A percentile compares a stretch with the other conserved stretches of the same genome.
Evolutionary conservation across 2,797 vertebrate species (phyloP).

Genomic region (Neostethus bicornis): DNA sequence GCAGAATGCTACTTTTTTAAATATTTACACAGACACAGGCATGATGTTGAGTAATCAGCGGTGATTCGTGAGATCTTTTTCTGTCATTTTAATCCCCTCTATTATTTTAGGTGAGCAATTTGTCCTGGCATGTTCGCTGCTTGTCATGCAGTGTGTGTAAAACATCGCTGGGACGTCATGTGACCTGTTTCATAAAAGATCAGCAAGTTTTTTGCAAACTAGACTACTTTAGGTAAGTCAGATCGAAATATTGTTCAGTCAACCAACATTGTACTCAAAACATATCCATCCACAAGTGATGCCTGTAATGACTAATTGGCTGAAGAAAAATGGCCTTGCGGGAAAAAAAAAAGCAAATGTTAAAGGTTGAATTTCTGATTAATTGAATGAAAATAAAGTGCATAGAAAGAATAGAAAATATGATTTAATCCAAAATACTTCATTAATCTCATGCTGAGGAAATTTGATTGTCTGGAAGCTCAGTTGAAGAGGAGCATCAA

Average conservation of each 20-base stretch:
- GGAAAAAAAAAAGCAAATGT: too few species aligned
- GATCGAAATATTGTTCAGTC: neutral
- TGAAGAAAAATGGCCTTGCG: too few species aligned
- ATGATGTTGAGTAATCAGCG: neutral
- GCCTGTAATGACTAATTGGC: too few species aligned
- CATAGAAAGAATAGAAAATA: too few species aligned
- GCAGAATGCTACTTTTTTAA: neutral
- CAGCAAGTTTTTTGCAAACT: slow-evolving; percentile 97
- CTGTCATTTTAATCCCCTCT: too few species aligned
- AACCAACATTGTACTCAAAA: neutral
- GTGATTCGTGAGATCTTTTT: neutral
- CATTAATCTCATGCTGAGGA: too few species aligned
- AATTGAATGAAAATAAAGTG: too few species aligned
- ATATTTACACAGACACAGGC: neutral
- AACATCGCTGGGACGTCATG: slow-evolving; percentile 91
- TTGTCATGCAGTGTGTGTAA: slow-evolving; percentile 95
- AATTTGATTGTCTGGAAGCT: too few species aligned
- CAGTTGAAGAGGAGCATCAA: too few species aligned
- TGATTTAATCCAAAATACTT: too few species aligned
- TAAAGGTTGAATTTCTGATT: too few species aligned
- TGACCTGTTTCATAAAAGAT: slow-evolving; percentile 97
- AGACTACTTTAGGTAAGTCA: slow-evolving; percentile 92
- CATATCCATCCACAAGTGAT: too few species aligned
- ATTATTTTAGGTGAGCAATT: slow-evolving; percentile 86
- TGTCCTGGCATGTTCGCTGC: slow-evolving; percentile 97